phyloP scores from a whole-genome alignment of 2,113 vertebrate genomes.

The Trematomus loennbergii region DNA sequence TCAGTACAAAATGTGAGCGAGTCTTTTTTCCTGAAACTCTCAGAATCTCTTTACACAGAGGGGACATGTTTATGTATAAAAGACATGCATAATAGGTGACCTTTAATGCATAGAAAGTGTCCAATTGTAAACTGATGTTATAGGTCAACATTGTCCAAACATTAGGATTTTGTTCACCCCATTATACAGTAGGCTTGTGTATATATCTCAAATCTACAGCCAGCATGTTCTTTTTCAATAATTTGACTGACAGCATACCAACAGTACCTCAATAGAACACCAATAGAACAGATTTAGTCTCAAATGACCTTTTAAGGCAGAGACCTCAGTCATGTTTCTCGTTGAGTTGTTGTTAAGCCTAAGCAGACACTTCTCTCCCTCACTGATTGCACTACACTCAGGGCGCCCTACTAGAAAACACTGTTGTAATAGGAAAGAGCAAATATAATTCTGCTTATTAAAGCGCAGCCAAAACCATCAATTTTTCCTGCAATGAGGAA shows the following conservation, averaged over 20 bases:
- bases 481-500: background rate
- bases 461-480: background rate
- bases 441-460: background rate
- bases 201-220: background rate
- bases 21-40: no score
- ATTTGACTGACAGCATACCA: background rate
- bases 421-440: background rate
- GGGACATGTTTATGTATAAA: no score
- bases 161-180: background rate
- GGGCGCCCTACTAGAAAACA: background rate
- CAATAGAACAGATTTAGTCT: background rate
- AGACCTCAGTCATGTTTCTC: background rate
- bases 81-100: no score
- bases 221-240: background rate
- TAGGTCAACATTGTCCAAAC: no score
- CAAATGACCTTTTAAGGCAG: background rate
- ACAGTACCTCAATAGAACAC: no score
- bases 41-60: no score
- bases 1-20: no score
- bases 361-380: background rate
- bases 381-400: background rate
- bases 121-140: background rate
- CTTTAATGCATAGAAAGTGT: background rate
- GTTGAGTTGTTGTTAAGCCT: background rate
- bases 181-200: background rate